Evolutionary conservation across 2,797 vertebrate species (phyloP).

Genomic region (Catostomus latipinnis): DNA sequence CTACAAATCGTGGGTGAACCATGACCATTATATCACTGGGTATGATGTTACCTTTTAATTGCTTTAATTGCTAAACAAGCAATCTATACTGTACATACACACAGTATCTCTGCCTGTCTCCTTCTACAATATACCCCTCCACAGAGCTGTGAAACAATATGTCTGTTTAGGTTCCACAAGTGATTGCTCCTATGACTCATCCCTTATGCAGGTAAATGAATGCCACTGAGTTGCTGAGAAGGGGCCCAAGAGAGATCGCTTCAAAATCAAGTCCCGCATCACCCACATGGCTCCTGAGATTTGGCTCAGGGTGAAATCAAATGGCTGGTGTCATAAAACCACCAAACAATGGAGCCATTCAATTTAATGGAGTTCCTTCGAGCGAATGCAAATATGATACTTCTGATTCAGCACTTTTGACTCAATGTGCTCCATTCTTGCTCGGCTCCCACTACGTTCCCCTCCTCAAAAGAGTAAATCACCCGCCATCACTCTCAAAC

Average conservation of each 20-base stretch:
- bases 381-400: slow-evolving; percentile 76
- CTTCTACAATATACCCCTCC: slow-evolving; percentile 11
- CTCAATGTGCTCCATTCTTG: slow-evolving; percentile 65
- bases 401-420: slow-evolving; percentile 72
- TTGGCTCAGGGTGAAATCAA: slow-evolving; percentile 76
- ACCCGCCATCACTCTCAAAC: slow-evolving; percentile 39
- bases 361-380: slow-evolving; percentile 74
- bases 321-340: slow-evolving; percentile 79
- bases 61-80: slow-evolving; percentile 61
- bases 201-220: slow-evolving; percentile 63
- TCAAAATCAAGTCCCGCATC: slow-evolving; percentile 63
- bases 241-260: slow-evolving; percentile 52
- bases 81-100: slow-evolving; percentile 43
- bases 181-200: slow-evolving; percentile 52
- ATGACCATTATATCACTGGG: slow-evolving; percentile 68
- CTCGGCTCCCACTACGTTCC: slow-evolving; percentile 51
- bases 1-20: slow-evolving; percentile 55
- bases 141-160: slow-evolving; percentile 59
- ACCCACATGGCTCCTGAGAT: slow-evolving; percentile 70
- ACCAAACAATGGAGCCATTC: slow-evolving; percentile 80
- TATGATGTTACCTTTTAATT: slow-evolving; percentile 63
- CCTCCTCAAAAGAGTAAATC: slow-evolving; percentile 51
- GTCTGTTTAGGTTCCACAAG: slow-evolving; percentile 71
- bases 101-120: slow-evolving; percentile 7
- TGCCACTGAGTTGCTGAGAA: slow-evolving; percentile 28